phyloP scores from a whole-genome alignment of 2,888 invertebrate species.

The Harpalus rufipes region DNA sequence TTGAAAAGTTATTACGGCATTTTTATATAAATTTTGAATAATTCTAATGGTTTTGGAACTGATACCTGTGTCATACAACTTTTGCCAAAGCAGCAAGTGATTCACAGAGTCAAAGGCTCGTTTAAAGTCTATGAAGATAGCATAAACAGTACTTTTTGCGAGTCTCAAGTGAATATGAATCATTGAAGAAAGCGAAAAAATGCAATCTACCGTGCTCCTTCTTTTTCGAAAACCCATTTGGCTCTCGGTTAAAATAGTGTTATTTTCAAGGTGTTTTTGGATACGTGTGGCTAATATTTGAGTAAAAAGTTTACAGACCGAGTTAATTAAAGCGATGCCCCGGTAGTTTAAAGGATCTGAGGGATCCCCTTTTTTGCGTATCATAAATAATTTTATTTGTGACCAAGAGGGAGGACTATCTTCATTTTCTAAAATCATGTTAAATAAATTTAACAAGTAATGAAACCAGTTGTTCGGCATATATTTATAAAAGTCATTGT shows the following conservation, averaged over 20 bases:
- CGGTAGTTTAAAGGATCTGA: not conserved
- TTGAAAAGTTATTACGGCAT: conserved; percentile 7
- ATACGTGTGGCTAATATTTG: conserved; percentile 10
- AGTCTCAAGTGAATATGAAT: conserved; percentile 5
- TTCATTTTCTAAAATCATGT: not conserved
- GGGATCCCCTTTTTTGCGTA: not conserved
- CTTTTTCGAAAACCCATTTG: not conserved
- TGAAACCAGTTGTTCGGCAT: not conserved
- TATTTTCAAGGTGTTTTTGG: conserved; percentile 2
- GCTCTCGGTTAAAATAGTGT: not conserved
- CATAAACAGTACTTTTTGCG: conserved; percentile 10
- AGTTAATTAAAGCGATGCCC: not conserved
- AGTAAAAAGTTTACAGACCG: not conserved
- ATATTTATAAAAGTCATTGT: too few species aligned
- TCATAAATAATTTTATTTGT: not conserved
- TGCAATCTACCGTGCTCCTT: not conserved
- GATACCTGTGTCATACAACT: not conserved
- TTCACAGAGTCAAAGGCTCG: not conserved
- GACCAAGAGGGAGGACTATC: not conserved
- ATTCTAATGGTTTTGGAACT: not conserved
- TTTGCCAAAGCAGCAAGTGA: conserved; percentile 8
- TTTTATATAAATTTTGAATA: conserved; percentile 18
- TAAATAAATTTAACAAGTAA: not conserved
- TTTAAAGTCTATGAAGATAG: not conserved
- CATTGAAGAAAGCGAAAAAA: conserved; percentile 4